Base-by-base conservation (phyloP, 1,140 invertebrate species). In the Babylonia areolata region DNA sequence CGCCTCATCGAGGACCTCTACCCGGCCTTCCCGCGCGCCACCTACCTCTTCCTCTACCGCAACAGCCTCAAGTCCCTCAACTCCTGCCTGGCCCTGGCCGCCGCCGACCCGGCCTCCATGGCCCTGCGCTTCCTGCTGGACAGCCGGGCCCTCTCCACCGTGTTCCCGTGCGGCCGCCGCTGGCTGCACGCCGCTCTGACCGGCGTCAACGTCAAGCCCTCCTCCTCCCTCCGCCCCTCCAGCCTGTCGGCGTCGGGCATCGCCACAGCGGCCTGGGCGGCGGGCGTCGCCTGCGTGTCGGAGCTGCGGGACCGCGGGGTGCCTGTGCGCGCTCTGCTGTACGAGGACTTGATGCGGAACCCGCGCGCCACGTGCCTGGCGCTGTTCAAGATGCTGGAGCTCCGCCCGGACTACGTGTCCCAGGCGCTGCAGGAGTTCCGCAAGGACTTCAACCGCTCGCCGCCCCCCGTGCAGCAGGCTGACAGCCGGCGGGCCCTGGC, bases 291-390 rank as follows among this genome's bases (percentile, higher is more conserved):
- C 0, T 87, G 88, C 28, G 90, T 87, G 33, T 87, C 89, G 9
- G 92, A 93, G 33, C 78, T 88, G 23, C 86, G 90, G 17, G 90
- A 91, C 64, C 88, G 90, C 31, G 89, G 91, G 0, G 88, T 91
- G 15, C 91, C 90, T n/a, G 40, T 93, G n/a, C 86, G 92, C 9
- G 87, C 92, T 3, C 81, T 93, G 23, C 86, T 93, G 31, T 93
- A 89, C 82, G 92, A 93, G 86, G 92, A 93, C 46, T 85, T 92
- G 83, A 92, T 93, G 90, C 91, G 90, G 46, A 92, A 90, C 82
- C 90, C 92, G 0, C 86, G 87, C 11, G 82, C 88, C 17, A 90
- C 89, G 1, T 89, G 90, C 42, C 86, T 85, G 5, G 86, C 90
- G 1, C 85, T 93, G 37, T 91, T 93, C 73, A 89, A 91, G 58